These are phyloP conservation scores for Aphodius granarius DNA, from an alignment of 2,888 invertebrate species.

Conservation along the genomic window DNA sequence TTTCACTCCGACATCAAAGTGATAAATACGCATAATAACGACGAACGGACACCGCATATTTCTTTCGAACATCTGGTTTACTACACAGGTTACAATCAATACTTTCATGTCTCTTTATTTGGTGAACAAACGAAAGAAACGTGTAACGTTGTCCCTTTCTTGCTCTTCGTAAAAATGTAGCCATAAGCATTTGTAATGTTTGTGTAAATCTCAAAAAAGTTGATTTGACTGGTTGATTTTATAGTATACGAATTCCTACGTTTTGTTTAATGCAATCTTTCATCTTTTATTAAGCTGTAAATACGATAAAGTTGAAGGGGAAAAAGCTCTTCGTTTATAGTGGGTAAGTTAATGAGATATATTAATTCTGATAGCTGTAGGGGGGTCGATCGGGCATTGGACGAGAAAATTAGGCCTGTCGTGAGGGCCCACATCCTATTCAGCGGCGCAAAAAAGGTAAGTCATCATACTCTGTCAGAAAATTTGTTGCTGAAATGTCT, in stretches of 20 bases:
- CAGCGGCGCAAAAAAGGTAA: background rate
- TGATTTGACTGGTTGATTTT: no score
- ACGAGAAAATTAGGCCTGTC: background rate
- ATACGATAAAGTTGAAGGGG: background rate
- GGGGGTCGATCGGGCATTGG: background rate
- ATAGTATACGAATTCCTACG: no score
- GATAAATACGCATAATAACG: background rate
- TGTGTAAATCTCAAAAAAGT: background rate
- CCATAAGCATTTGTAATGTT: no score
- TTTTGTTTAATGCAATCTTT: background rate
- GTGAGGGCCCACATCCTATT: background rate
- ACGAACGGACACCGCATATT: background rate
- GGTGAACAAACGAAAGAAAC: background rate
- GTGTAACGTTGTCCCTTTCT: background rate
- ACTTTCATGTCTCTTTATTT: no score
- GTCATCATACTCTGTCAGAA: background rate
- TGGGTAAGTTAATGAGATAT: background rate
- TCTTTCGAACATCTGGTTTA: background rate
- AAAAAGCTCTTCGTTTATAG: background rate
- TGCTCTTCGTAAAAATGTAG: background rate
- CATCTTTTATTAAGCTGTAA: background rate
- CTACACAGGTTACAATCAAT: background rate
- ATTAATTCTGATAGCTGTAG: background rate
- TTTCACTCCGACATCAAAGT: background rate
- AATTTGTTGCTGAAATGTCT: background rate